phyloP scores from a whole-genome alignment of 2,113 vertebrate species.

The Pomatorhinus ruficollis region DNA sequence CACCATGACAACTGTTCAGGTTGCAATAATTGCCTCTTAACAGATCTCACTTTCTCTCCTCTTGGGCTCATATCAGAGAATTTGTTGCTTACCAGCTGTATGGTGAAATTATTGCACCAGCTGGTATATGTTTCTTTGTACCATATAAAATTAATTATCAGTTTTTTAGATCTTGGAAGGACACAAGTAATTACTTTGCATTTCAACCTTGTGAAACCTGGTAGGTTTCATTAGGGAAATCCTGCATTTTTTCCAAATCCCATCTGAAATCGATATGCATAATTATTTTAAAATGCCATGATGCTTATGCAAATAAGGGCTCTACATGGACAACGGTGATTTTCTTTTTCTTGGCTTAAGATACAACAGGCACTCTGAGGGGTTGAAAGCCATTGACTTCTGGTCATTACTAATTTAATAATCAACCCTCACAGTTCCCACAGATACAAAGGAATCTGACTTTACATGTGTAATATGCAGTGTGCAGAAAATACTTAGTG shows the following conservation, averaged over 20 bases:
- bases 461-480: slow-evolving; percentile 77
- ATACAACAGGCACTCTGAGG: slow-evolving; percentile 19
- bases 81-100: neutral
- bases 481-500: slow-evolving; percentile 72
- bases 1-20: neutral
- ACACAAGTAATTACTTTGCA: slow-evolving; percentile 11
- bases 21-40: slow-evolving; percentile 12
- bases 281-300: slow-evolving; percentile 8
- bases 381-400: slow-evolving; percentile 59
- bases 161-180: slow-evolving; percentile 39
- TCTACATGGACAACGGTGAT: neutral
- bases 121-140: slow-evolving; percentile 21
- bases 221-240: slow-evolving; percentile 10
- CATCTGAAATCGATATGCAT: neutral
- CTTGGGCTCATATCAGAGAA: neutral
- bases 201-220: slow-evolving; percentile 46
- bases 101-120: slow-evolving; percentile 1
- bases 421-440: slow-evolving; percentile 60
- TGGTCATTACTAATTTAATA: slow-evolving; percentile 81
- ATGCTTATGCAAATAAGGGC: slow-evolving; percentile 49
- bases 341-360: slow-evolving; percentile 62
- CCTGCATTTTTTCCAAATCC: neutral
- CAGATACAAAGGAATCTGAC: slow-evolving; percentile 72
- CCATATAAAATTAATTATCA: slow-evolving; percentile 27
- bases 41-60: neutral